Conservation (phyloP, 1,140 invertebrate genomes). For the Atta texana region DNA sequence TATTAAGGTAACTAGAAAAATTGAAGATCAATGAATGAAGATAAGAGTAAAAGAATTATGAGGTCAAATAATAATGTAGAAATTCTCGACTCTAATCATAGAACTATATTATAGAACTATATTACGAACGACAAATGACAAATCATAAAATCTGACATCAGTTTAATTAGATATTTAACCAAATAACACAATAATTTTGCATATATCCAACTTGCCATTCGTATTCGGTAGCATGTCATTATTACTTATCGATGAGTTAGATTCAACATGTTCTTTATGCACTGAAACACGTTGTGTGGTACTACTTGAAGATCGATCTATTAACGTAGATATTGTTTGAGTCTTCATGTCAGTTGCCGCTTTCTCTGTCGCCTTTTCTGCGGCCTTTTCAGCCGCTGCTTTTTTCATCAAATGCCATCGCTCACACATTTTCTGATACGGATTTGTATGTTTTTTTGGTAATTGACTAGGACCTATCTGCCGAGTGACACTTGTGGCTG, state of each 20-base stretch:
- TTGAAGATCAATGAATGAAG: neutral
- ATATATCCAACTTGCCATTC: constrained; percentile 74
- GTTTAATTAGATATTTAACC: neutral
- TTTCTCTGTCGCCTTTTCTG: constrained; percentile 66
- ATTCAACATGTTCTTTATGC: constrained; percentile 42
- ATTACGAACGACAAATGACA: neutral
- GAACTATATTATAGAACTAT: neutral
- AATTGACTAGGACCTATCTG: constrained; percentile 77
- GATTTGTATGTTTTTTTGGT: constrained; percentile 78
- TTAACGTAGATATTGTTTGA: constrained; percentile 30
- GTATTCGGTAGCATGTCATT: constrained; percentile 78
- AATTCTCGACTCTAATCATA: neutral
- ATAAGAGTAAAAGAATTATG: neutral
- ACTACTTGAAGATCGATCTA: constrained; percentile 14
- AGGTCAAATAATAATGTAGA: neutral
- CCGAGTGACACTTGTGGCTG: constrained; percentile 71
- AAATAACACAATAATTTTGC: neutral
- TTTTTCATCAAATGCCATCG: constrained; percentile 82
- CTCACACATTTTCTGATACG: constrained; percentile 83
- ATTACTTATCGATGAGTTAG: constrained; percentile 40
- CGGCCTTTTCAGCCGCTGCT: constrained; percentile 77
- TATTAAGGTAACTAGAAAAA: neutral
- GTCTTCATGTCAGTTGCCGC: constrained; percentile 32
- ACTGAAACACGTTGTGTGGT: neutral
- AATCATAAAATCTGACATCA: neutral